These are phyloP conservation scores for Montipora capitata DNA, from an alignment of 92 coral and sea anemone genomes.

Conservation along the genomic window DNA sequence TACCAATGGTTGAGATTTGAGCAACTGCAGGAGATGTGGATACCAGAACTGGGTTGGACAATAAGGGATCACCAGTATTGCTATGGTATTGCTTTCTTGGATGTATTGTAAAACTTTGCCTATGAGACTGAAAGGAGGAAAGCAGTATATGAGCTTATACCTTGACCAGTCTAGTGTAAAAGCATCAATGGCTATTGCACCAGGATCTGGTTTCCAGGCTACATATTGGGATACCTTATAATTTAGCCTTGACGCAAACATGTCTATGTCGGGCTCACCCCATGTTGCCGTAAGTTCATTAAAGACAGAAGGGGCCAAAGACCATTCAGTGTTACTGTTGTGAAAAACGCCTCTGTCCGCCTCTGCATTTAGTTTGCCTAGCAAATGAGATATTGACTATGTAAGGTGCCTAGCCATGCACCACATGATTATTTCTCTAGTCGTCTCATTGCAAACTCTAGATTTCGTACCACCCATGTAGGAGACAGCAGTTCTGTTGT, in stretches of 20 bases:
- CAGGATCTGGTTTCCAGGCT: constrained; percentile 79
- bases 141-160: constrained; percentile 71
- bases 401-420: constrained; percentile 53
- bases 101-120: constrained; percentile 70
- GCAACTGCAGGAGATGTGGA: constrained; percentile 62
- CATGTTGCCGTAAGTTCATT: constrained; percentile 36
- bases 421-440: constrained; percentile 64
- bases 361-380: constrained; percentile 65
- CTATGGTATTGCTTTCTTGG: constrained; percentile 38
- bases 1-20: constrained; percentile 56
- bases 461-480: constrained; percentile 69
- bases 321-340: constrained; percentile 76
- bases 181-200: constrained; percentile 77
- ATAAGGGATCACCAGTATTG: constrained; percentile 59
- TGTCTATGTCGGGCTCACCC: constrained; percentile 72
- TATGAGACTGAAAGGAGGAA: constrained; percentile 71
- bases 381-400: constrained; percentile 66
- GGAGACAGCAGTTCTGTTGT: constrained; percentile 67
- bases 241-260: constrained; percentile 81
- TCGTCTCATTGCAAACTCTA: constrained; percentile 51
- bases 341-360: constrained; percentile 60
- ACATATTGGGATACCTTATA: constrained; percentile 60
- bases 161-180: constrained; percentile 71
- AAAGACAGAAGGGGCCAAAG: constrained; percentile 52
- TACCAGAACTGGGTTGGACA: constrained; percentile 79